Percentiles rank a stretch among this genome's conserved stretches.
Conservation (phyloP, 2,888 invertebrate species). For the Meteorus colon region DNA sequence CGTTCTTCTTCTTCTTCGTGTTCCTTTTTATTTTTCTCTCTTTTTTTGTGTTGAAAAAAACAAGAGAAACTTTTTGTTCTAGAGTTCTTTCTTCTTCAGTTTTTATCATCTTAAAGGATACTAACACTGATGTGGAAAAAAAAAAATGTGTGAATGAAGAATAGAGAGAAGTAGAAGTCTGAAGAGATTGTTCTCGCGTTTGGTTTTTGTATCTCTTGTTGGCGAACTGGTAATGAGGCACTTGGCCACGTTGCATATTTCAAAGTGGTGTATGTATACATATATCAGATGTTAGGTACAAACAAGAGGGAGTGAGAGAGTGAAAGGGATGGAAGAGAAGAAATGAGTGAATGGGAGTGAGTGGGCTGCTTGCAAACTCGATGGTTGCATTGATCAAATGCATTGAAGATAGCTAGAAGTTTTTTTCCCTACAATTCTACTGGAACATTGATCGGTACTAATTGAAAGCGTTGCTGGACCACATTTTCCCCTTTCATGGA, state of each 20-base stretch:
- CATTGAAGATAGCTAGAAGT: not conserved
- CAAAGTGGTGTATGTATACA: slow-evolving; percentile 29
- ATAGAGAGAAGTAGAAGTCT: slow-evolving; percentile 2
- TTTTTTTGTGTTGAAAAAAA: not conserved
- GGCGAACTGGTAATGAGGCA: slow-evolving; percentile 56
- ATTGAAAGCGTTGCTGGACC: slow-evolving; percentile 16
- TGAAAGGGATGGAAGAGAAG: not conserved
- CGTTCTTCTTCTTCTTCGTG: not conserved
- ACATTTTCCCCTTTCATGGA: not conserved
- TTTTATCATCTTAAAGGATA: not conserved
- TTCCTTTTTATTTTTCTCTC: not conserved
- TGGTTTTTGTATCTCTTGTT: slow-evolving; percentile 49
- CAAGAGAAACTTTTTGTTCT: not conserved
- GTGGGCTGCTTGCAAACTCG: not conserved
- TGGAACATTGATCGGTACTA: slow-evolving; percentile 13
- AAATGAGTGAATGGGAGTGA: not conserved
- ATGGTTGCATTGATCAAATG: slow-evolving; percentile 5
- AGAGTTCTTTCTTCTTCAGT: not conserved
- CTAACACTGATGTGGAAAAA: not conserved
- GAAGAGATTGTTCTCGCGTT: slow-evolving; percentile 34
- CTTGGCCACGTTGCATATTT: slow-evolving; percentile 61
- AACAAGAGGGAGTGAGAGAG: not conserved
- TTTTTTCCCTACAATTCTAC: slow-evolving; percentile 2
- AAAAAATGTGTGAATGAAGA: slow-evolving; percentile 16
- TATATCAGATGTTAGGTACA: not conserved